A percentile compares a stretch with the other conserved stretches of the same genome.
Conservation (phyloP, 2,113 vertebrate species). For the Halcyon senegalensis region DNA sequence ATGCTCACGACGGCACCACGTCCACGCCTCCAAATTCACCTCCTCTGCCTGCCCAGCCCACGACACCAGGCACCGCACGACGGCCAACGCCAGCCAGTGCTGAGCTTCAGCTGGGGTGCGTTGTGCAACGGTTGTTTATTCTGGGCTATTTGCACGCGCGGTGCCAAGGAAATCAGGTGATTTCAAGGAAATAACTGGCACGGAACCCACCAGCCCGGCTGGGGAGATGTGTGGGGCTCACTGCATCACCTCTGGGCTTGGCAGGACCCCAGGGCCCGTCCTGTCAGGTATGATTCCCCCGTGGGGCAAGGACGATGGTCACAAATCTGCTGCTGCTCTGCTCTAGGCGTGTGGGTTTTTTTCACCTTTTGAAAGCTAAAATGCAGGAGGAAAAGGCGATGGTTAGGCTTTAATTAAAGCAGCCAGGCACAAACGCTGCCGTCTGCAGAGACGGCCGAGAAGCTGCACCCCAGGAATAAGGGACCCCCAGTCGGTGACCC, state of each 20-base stretch:
- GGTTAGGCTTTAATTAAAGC: not conserved
- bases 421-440: not conserved
- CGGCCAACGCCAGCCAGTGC: not conserved
- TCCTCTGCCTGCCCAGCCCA: not conserved
- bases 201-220: not conserved
- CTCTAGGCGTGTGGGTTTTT: not conserved
- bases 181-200: constrained; percentile 53
- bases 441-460: not conserved
- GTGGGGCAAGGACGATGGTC: accelerated
- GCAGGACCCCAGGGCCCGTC: not conserved
- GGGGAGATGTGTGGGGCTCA: not conserved
- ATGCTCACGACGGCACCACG: accelerated
- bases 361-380: not conserved
- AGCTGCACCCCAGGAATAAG: not conserved
- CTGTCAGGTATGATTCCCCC: not conserved
- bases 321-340: not conserved
- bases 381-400: not conserved
- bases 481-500: not conserved
- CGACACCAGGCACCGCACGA: accelerated
- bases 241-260: not conserved
- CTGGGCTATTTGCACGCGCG: not conserved
- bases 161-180: constrained; percentile 20
- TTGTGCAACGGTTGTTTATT: not conserved
- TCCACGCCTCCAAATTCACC: not conserved
- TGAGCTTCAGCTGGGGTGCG: not conserved